Evolutionary conservation across 2,888 invertebrate genomes (phyloP).

Genomic region (Euzophera pinguis): DNA sequence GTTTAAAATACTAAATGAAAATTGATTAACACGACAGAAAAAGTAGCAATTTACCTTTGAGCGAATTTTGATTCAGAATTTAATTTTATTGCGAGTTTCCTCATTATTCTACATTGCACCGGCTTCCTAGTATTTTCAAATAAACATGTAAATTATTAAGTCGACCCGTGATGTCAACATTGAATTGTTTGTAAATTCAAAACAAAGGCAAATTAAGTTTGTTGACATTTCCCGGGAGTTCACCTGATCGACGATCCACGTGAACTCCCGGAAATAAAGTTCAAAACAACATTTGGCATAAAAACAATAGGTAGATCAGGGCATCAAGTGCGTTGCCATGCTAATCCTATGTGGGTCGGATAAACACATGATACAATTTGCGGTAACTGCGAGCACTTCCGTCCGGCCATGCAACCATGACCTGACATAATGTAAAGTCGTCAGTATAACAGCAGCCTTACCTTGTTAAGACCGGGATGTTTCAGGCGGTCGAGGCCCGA

Average conservation of each 20-base stretch:
- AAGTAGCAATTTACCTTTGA: too few species aligned
- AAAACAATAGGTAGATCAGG: conserved; percentile 29
- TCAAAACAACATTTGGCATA: conserved; percentile 43
- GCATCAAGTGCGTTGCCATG: background rate
- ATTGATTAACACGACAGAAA: too few species aligned
- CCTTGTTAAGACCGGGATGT: conserved; percentile 86
- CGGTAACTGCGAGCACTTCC: conserved; percentile 39
- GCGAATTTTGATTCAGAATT: too few species aligned
- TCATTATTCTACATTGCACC: background rate
- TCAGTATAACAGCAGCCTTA: conserved; percentile 32
- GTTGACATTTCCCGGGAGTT: too few species aligned
- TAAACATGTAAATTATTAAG: background rate
- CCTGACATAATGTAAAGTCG: conserved; percentile 41
- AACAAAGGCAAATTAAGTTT: conserved; percentile 30
- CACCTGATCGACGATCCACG: conserved; percentile 25
- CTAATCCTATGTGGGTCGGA: conserved; percentile 23
- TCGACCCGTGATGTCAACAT: background rate
- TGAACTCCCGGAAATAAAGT: conserved; percentile 45
- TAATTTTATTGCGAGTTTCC: conserved; percentile 2
- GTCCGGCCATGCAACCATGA: conserved; percentile 47
- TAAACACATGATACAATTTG: conserved; percentile 29
- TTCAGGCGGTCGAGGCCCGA: conserved; percentile 84
- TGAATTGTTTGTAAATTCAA: conserved; percentile 9
- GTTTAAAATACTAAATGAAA: too few species aligned
- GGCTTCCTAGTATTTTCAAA: conserved; percentile 1